Percentiles rank a stretch among this genome's conserved stretches.
phyloP scores from a whole-genome alignment of 2,888 invertebrate genomes.

The Hypsopygia costalis region DNA sequence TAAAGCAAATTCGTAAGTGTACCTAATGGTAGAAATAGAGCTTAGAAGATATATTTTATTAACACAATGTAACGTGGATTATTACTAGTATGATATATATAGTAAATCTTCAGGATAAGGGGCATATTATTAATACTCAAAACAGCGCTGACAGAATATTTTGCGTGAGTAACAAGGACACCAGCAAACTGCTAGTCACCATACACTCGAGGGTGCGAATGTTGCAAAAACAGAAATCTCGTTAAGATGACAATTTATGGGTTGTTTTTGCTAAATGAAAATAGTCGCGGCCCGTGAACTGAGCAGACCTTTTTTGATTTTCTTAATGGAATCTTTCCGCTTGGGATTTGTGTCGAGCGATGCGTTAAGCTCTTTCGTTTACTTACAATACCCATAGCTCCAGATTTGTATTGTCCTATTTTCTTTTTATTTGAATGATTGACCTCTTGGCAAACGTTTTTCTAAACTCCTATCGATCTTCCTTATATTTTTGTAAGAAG shows the following conservation, averaged over 20 bases:
- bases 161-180: conserved; percentile 34
- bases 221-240: conserved; percentile 78
- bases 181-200: conserved; percentile 51
- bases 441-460: conserved; percentile 23
- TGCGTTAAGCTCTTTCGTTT: conserved; percentile 63
- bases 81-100: too few species aligned
- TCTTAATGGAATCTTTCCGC: conserved; percentile 79
- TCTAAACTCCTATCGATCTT: conserved; percentile 23
- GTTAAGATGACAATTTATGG: conserved; percentile 81
- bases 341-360: conserved; percentile 73
- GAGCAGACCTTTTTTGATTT: conserved; percentile 78
- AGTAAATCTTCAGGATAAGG: not conserved
- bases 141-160: conserved; percentile 50
- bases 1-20: too few species aligned
- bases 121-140: conserved; percentile 21
- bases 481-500: not conserved
- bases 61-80: too few species aligned
- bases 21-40: too few species aligned
- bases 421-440: conserved; percentile 25
- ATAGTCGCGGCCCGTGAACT: conserved; percentile 73
- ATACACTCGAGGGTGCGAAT: conserved; percentile 67
- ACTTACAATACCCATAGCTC: conserved; percentile 45
- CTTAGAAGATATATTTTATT: too few species aligned
- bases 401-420: conserved; percentile 42
- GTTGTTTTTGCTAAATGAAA: conserved; percentile 81